Conservation (phyloP, 2,113 vertebrate species). For the Paramisgurnus dabryanus region DNA sequence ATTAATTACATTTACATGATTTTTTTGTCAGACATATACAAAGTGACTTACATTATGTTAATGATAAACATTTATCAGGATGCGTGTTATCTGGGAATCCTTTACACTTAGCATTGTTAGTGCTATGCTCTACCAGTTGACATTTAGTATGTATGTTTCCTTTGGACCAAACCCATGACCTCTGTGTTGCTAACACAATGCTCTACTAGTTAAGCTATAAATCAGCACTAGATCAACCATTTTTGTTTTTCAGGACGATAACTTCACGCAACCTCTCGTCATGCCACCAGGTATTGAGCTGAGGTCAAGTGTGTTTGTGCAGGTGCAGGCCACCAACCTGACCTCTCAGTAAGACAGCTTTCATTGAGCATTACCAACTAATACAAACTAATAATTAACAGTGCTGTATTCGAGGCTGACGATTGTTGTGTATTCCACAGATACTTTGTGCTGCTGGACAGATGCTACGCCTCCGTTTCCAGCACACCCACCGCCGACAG, state of each 20-base stretch:
- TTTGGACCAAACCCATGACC: too few species aligned
- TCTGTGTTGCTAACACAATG: too few species aligned
- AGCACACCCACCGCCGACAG: constrained; percentile 59
- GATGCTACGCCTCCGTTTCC: constrained; percentile 71
- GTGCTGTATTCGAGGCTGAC: neutral
- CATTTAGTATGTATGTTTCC: too few species aligned
- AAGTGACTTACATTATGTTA: too few species aligned
- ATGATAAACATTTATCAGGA: too few species aligned
- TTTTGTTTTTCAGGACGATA: constrained; percentile 59
- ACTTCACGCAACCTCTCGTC: constrained; percentile 56
- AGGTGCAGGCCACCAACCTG: constrained; percentile 70
- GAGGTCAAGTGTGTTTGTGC: constrained; percentile 66
- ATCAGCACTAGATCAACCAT: neutral
- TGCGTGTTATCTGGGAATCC: neutral
- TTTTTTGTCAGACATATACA: too few species aligned
- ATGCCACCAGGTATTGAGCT: constrained; percentile 69
- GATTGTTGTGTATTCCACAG: constrained; percentile 48
- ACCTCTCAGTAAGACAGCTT: constrained; percentile 67
- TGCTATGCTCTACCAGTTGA: too few species aligned
- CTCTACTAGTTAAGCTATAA: too few species aligned
- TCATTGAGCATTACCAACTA: neutral
- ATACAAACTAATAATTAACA: neutral
- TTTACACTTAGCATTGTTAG: neutral
- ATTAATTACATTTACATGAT: too few species aligned
- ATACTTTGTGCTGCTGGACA: constrained; percentile 71